A percentile compares a stretch with the other conserved stretches of the same genome.
phyloP scores from a whole-genome alignment of 2,113 vertebrate species.

The Procavia capensis region DNA sequence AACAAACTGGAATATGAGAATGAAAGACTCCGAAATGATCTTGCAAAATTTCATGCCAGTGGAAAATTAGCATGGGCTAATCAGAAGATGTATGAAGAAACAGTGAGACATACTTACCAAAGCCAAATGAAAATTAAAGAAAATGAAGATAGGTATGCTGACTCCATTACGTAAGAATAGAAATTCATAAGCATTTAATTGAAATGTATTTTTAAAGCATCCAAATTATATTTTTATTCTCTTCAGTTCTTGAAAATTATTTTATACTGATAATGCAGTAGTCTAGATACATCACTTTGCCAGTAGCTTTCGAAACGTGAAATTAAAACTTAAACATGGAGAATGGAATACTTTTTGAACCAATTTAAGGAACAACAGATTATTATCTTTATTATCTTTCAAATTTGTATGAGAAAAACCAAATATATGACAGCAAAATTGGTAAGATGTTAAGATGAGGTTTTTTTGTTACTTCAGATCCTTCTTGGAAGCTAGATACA shows the following conservation, averaged over 20 bases:
- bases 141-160: constrained; percentile 84
- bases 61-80: constrained; percentile 50
- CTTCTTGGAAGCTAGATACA: background rate
- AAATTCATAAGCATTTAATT: background rate
- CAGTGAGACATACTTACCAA: constrained; percentile 53
- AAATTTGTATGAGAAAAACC: background rate
- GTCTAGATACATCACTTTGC: background rate
- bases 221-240: constrained; percentile 35
- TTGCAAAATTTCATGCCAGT: constrained; percentile 77
- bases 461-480: background rate
- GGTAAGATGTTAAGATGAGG: background rate
- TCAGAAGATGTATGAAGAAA: constrained; percentile 63
- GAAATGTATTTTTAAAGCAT: constrained; percentile 32
- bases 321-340: constrained; percentile 9
- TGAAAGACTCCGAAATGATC: constrained; percentile 78
- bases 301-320: background rate
- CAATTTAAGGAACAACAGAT: background rate
- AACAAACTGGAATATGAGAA: constrained; percentile 80
- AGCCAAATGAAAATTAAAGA: constrained; percentile 65
- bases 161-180: background rate
- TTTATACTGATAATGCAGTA: background rate
- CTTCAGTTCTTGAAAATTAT: background rate
- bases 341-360: background rate
- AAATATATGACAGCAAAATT: background rate
- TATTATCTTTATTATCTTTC: background rate